phyloP scores from a whole-genome alignment of 2,113 vertebrate genomes.

The Muntiacus muntjak region DNA sequence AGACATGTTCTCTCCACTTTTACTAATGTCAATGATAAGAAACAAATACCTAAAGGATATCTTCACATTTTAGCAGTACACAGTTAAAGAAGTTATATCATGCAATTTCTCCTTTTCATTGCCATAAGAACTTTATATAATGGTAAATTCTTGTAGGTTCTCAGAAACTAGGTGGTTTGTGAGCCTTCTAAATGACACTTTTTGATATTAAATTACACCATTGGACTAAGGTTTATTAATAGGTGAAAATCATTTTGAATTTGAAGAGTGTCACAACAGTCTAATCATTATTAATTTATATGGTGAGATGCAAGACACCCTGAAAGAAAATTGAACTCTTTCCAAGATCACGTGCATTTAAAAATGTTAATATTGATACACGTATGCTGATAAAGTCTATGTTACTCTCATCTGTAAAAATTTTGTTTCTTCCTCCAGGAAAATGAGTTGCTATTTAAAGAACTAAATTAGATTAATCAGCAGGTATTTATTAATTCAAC shows the following conservation, averaged over 20 bases:
- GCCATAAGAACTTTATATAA: background rate
- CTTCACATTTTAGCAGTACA: background rate
- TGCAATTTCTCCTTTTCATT: background rate
- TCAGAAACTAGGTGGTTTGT: background rate
- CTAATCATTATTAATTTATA: conserved; percentile 48
- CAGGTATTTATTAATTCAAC: background rate
- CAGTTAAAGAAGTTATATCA: background rate
- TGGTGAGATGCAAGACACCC: background rate
- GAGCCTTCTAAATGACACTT: background rate
- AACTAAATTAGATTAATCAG: background rate
- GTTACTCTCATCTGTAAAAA: background rate
- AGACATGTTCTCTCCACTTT: background rate
- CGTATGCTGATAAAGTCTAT: background rate
- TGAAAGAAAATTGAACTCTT: conserved; percentile 34
- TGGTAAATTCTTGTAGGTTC: background rate
- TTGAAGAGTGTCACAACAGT: conserved; percentile 27
- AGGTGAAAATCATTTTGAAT: conserved; percentile 39
- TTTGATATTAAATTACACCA: conserved; percentile 15
- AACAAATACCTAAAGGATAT: background rate
- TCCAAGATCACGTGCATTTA: background rate
- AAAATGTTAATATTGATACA: background rate
- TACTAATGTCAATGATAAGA: background rate
- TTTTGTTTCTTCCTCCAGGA: background rate
- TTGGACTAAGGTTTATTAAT: conserved; percentile 23
- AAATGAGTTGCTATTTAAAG: background rate